Percentiles rank a stretch among this genome's conserved stretches.
phyloP scores from a whole-genome alignment of 2,113 vertebrate species.

The Anser brachyrhynchus region DNA sequence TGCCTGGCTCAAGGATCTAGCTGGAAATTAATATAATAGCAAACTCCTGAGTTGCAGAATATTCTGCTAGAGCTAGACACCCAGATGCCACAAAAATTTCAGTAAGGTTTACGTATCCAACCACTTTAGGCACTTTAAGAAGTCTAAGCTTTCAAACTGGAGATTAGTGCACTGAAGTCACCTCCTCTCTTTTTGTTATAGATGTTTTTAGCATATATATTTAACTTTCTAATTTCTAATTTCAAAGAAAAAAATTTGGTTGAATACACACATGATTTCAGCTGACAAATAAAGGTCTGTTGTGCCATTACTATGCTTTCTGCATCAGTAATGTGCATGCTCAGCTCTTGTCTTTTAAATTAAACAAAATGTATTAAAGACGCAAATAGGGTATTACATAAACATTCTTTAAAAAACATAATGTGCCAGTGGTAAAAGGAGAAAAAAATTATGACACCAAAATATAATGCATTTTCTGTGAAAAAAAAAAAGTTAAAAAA shows the following conservation, averaged over 20 bases:
- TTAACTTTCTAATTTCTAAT: conserved; percentile 57
- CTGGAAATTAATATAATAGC: neutral
- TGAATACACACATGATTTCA: conserved; percentile 21
- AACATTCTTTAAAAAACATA: neutral
- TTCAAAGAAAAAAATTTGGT: conserved; percentile 34
- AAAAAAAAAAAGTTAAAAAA: neutral
- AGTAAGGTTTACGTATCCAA: neutral
- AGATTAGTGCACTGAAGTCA: neutral
- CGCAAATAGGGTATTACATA: conserved; percentile 33
- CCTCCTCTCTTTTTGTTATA: neutral
- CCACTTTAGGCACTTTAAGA: neutral
- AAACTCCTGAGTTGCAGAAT: neutral
- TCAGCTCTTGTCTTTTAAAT: conserved; percentile 43
- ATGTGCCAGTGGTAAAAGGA: neutral
- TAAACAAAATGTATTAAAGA: conserved; percentile 48
- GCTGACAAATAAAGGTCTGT: conserved; percentile 24
- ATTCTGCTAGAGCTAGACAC: neutral
- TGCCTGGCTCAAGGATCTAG: neutral
- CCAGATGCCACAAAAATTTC: neutral
- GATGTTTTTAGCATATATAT: conserved; percentile 5
- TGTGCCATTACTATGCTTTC: conserved; percentile 30
- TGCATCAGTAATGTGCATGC: conserved; percentile 15
- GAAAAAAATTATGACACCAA: neutral
- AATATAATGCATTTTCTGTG: neutral
- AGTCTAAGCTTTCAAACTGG: neutral